Base-by-base conservation (phyloP, 2,888 invertebrate species). In the Euplexia lucipara region DNA sequence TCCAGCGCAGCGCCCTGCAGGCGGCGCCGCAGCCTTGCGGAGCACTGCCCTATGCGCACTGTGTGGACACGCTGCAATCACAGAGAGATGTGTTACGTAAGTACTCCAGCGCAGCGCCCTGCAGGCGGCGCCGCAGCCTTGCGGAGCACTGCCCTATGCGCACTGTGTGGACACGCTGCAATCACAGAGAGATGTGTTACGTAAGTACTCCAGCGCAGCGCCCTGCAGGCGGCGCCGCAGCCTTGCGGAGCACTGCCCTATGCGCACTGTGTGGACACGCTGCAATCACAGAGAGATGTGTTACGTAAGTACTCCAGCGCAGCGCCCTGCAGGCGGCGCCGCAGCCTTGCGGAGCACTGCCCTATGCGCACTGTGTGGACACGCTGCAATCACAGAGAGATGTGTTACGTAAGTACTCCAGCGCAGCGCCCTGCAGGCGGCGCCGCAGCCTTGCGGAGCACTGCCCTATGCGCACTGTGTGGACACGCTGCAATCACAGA, bases 321-420 rank as follows among this genome's bases (percentile, higher is more conserved):
- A 53, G 75, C 30, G 30, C 77, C 7, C 42, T 86, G 47, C 84
- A 75, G 18, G 67, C 74, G 0, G 26, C 78, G 6, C 78, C 72
- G 20, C 79, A 51, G 48, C 84, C 89, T 0, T 34, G 80, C n/a
- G 79, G 79, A 44, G 78, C 89, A 0, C 56, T 85, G 58, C 81
- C 87, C 9, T 92, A 89, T 69, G 53, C 72, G 0, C 83, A 88
- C 58, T 88, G 89, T 48, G 20, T 89, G 20, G 86, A 88, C 2
- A 41, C 54, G 0, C 66, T 91, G 65, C 86, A 87, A 37, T n/a
- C n/a, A n/a, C n/a, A n/a, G n/a, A n/a, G n/a, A n/a, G n/a, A n/a
- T n/a, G n/a, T n/a, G n/a, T n/a, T n/a, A n/a, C n/a, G n/a, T n/a
- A n/a, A n/a, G n/a, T n/a, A n/a, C 71, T 88, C 37, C 88, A 86